These are phyloP conservation scores for Furnarius figulus DNA, from an alignment of 2,113 vertebrate genomes.

Conservation along the genomic window DNA sequence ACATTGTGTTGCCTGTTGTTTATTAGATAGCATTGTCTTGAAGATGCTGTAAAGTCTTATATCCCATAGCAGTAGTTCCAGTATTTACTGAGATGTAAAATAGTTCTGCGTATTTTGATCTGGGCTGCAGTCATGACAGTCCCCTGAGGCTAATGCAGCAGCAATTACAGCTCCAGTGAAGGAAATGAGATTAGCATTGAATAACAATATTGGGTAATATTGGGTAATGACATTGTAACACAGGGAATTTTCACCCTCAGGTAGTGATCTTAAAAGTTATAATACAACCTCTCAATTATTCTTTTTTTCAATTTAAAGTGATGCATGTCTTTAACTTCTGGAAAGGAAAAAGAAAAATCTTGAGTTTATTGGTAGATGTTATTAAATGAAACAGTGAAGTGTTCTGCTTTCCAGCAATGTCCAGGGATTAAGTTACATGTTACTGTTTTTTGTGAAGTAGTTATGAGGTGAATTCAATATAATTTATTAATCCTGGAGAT, in stretches of 20 bases:
- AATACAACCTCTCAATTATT: neutral
- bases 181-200: neutral
- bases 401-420: neutral
- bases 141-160: neutral
- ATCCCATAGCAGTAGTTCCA: neutral
- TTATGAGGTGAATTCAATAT: neutral
- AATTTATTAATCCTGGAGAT: neutral
- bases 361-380: neutral
- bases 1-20: neutral
- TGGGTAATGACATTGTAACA: neutral
- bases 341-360: neutral
- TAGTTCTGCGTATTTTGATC: neutral
- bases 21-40: neutral
- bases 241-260: neutral
- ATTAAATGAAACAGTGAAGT: neutral
- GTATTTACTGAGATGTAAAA: neutral
- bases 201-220: neutral
- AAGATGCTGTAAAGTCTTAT: neutral
- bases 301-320: neutral
- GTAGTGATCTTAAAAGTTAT: neutral
- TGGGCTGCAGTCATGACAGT: neutral
- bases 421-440: neutral
- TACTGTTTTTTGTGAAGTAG: neutral
- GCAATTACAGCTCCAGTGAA: neutral
- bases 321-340: neutral